Base-by-base conservation (phyloP, 2,113 vertebrate genomes). In the Nansenia antarctica region DNA sequence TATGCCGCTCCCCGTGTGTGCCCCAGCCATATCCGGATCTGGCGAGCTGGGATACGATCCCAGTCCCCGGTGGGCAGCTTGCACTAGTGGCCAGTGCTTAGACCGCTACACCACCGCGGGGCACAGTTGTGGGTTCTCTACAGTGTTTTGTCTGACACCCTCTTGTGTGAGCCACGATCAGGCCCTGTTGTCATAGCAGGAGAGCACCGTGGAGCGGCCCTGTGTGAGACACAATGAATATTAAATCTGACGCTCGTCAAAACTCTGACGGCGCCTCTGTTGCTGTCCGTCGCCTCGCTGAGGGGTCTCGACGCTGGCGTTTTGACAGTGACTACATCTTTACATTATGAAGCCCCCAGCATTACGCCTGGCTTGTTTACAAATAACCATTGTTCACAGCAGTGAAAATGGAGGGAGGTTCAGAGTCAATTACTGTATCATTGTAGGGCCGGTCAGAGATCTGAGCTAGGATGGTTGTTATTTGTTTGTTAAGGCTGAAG, bases 251-350 rank as follows among this genome's bases (percentile, higher is more conserved):
- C 11, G 15, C 64, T 58, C 15, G 59, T 59, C 35, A 34, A 52
- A 58, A 53, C n/a, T 68, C 65, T 64, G 52, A 77, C 59, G 65
- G 63, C 24, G 39, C 52, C 55, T 37, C 24, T 5, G 31, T 18
- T 59, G 52, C 15, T 24, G 34, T 37, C 49, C 27, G 53, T 49
- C 35, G 52, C 26, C 57, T 20, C 39, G 35, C 69, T 22, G 39
- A 54, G 58, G 29, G 42, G 69, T 9, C 61, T 31, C 72, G 11
- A 30, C 31, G 55, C 24, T 61, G 62, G 62, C 54, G 37, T 57
- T 52, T 45, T 66, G 70, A 64, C 76, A 68, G 72, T 60, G 77
- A 75, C 71, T 67, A 67, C 53, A 75, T 71, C 72, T 68, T 68
- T 60, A 60, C 59, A 58, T 71, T 67, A 59, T 29, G 42, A 67